Percentiles rank a stretch among this genome's conserved stretches.
phyloP scores from a whole-genome alignment of 2,113 vertebrate species.

The Phodopus roborovskii region DNA sequence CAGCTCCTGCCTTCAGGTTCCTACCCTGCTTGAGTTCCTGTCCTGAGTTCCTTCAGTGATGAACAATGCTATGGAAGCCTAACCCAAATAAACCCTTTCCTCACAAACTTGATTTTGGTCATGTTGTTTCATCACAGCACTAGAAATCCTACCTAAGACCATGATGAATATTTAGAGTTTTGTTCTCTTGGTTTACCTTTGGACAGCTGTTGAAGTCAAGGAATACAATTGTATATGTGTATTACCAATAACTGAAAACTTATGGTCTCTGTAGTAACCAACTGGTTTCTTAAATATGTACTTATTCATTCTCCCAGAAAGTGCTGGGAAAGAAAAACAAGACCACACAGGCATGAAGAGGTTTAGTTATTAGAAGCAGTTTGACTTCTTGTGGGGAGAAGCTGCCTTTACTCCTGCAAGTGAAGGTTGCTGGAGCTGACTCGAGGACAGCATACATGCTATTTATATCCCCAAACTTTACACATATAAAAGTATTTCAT shows the following conservation, averaged over 20 bases:
- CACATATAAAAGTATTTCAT: background rate
- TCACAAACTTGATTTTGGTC: background rate
- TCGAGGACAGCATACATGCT: background rate
- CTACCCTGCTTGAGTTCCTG: background rate
- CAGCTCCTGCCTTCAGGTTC: background rate
- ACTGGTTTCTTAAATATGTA: background rate
- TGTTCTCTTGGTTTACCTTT: background rate
- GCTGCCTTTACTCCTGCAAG: background rate
- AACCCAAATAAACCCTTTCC: background rate
- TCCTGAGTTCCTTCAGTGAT: background rate
- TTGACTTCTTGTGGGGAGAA: background rate
- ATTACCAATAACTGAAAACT: background rate
- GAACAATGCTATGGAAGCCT: background rate
- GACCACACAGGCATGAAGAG: background rate
- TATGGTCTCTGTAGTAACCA: background rate
- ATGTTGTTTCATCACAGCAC: background rate
- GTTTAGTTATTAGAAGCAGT: background rate
- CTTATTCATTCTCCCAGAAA: background rate
- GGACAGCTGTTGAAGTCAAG: background rate
- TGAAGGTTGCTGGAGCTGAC: background rate
- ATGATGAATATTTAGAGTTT: background rate
- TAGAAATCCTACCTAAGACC: no score
- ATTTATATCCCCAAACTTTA: background rate
- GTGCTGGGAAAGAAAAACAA: background rate
- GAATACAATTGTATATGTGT: background rate